A percentile compares a stretch with the other conserved stretches of the same genome.
These are phyloP conservation scores for Leiothrix lutea DNA, from an alignment of 2,113 vertebrate genomes.

Conservation along the genomic window DNA sequence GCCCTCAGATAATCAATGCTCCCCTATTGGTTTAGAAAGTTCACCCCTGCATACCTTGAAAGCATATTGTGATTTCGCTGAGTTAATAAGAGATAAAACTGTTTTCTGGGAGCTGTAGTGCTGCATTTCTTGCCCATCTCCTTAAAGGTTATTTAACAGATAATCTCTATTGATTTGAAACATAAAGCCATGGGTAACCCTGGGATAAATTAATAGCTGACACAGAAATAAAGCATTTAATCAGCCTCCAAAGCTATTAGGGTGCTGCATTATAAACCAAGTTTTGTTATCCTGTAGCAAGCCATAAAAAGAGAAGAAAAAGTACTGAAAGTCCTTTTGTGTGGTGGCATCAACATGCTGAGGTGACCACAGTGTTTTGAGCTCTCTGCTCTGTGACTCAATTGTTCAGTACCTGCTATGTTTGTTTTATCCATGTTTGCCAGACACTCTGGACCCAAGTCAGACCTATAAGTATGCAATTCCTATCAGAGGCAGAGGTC, in stretches of 20 bases:
- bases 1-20: neutral
- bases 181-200: neutral
- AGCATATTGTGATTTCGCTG: neutral
- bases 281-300: neutral
- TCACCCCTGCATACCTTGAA: neutral
- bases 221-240: neutral
- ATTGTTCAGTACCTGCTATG: rapidly evolving
- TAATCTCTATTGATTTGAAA: conserved; percentile 11
- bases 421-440: neutral
- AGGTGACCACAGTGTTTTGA: neutral
- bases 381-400: neutral
- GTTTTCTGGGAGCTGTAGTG: neutral
- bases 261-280: neutral
- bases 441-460: neutral
- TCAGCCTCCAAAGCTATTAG: neutral
- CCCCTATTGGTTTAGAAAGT: neutral
- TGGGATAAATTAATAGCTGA: conserved; percentile 6
- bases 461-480: neutral
- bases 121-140: neutral
- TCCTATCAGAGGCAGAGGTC: neutral
- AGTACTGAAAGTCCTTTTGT: neutral
- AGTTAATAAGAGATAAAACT: neutral
- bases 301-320: neutral
- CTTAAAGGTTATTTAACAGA: conserved; percentile 15
- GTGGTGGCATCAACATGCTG: neutral